These are phyloP conservation scores for Athripsodes cinereus DNA, from an alignment of 2,888 invertebrate species.

Conservation along the genomic window DNA sequence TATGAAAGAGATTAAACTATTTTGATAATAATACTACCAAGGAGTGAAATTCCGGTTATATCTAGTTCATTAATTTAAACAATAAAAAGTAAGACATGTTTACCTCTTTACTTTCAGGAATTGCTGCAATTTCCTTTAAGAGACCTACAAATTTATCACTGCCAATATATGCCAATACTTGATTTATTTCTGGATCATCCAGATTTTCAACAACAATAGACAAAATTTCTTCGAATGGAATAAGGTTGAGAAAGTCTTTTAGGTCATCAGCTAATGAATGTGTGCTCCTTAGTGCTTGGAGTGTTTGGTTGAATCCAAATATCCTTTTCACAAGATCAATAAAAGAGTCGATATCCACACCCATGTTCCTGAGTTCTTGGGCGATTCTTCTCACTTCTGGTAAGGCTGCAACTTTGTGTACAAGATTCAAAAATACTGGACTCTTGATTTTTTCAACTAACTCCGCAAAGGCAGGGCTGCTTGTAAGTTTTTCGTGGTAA, in stretches of 20 bases:
- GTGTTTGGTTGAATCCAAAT: conserved; percentile 9
- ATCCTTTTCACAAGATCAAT: conserved; percentile 8
- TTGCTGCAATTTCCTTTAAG: neutral
- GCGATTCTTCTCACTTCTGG: neutral
- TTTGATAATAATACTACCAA: no score
- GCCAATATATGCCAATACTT: conserved; percentile 5
- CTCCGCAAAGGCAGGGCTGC: conserved; percentile 16
- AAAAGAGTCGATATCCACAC: conserved; percentile 10
- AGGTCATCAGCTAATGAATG: conserved; percentile 2
- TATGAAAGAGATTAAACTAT: no score
- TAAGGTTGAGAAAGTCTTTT: conserved; percentile 6
- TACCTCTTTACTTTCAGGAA: conserved; percentile 12
- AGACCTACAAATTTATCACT: conserved; percentile 5
- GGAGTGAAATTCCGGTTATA: no score
- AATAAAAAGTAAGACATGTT: no score
- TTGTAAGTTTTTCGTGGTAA: conserved; percentile 10
- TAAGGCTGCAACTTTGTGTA: conserved; percentile 4
- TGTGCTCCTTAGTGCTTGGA: neutral
- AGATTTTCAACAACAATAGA: neutral
- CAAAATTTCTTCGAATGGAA: conserved; percentile 5
- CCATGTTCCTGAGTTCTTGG: conserved; percentile 5
- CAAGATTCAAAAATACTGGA: conserved; percentile 10
- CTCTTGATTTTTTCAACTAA: conserved; percentile 10
- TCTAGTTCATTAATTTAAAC: no score
- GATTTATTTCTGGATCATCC: conserved; percentile 8